A percentile compares a stretch with the other conserved stretches of the same genome.
Conservation (phyloP, 2,113 vertebrate species). For the Phainopepla nitens region DNA sequence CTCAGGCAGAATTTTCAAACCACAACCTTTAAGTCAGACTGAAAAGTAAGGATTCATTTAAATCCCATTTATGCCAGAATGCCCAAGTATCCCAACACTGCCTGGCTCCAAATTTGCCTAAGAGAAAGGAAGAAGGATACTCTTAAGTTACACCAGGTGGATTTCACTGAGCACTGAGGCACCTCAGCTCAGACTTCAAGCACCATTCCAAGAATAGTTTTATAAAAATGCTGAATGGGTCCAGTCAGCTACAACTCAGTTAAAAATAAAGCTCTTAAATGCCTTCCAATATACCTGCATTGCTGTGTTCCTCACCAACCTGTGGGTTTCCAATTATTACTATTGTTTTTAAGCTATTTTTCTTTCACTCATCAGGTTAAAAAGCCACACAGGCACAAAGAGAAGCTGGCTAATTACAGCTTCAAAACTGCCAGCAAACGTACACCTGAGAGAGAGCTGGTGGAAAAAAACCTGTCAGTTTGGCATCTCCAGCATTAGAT, state of each 20-base stretch:
- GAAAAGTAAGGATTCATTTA: background rate
- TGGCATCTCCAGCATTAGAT: background rate
- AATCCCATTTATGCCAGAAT: background rate
- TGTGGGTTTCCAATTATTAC: background rate
- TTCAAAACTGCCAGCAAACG: background rate
- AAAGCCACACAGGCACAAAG: background rate
- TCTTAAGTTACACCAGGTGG: background rate
- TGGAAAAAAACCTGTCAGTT: background rate
- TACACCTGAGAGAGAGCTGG: background rate
- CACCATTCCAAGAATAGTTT: background rate
- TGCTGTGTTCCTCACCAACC: background rate
- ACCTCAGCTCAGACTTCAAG: background rate
- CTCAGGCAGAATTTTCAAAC: background rate
- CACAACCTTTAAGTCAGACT: background rate
- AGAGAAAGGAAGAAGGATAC: background rate
- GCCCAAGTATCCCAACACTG: background rate
- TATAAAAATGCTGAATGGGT: background rate
- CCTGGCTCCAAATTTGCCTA: background rate
- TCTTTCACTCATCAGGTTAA: background rate
- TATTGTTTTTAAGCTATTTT: background rate
- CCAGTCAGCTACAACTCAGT: background rate
- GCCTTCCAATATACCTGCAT: background rate
- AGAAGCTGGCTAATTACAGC: background rate
- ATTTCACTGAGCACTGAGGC: background rate
- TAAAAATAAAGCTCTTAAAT: background rate